These are phyloP conservation scores for Hemistola chrysoprasaria DNA, from an alignment of 2,888 invertebrate genomes.

Conservation along the genomic window DNA sequence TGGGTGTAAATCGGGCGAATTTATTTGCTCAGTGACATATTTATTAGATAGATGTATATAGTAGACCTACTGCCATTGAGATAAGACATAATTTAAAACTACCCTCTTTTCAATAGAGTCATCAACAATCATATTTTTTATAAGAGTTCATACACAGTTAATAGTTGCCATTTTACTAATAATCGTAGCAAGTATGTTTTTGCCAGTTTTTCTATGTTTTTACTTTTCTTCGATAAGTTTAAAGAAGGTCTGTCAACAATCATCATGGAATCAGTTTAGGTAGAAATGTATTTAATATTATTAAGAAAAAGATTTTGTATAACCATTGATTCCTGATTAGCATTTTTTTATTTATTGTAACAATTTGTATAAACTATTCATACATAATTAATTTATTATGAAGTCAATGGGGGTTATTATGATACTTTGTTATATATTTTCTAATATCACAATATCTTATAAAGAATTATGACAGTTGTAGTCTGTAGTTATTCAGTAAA, in stretches of 20 bases:
- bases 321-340: slow-evolving; percentile 47
- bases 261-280: no score
- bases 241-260: slow-evolving; percentile 14
- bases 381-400: slow-evolving; percentile 12
- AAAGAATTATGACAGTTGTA: not conserved
- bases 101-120: no score
- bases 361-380: slow-evolving; percentile 17
- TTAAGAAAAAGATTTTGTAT: slow-evolving; percentile 14
- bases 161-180: slow-evolving; percentile 7
- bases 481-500: slow-evolving; percentile 6
- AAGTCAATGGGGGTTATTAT: slow-evolving; percentile 18
- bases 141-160: not conserved
- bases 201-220: slow-evolving; percentile 8
- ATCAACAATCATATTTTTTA: no score
- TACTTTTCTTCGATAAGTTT: slow-evolving; percentile 5
- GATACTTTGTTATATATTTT: slow-evolving; percentile 3
- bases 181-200: slow-evolving; percentile 7
- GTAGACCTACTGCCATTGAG: no score
- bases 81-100: no score
- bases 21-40: no score
- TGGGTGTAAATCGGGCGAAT: no score
- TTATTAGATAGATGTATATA: no score
- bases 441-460: slow-evolving; percentile 6
- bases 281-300: no score
- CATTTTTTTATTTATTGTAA: slow-evolving; percentile 56